phyloP scores from a whole-genome alignment of 2,888 invertebrate genomes.

The Doris montereyensis region DNA sequence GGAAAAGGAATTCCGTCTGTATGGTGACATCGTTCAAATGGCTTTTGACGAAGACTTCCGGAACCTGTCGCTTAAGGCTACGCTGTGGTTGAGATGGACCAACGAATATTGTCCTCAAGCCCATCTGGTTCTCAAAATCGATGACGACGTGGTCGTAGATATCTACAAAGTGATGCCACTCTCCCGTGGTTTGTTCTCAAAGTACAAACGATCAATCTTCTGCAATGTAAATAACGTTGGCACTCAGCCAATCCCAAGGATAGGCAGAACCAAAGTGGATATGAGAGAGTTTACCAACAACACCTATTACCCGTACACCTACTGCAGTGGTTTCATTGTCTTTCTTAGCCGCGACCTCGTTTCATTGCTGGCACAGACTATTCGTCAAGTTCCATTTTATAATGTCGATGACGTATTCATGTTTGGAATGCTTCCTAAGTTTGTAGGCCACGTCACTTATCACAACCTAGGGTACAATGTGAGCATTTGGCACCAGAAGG shows the following conservation, averaged over 20 bases:
- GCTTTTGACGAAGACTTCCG: constrained; percentile 21
- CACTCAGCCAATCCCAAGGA: constrained; percentile 20
- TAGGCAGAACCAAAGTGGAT: constrained; percentile 17
- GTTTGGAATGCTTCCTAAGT: constrained; percentile 27
- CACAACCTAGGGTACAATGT: constrained; percentile 26
- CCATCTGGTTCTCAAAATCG: constrained; percentile 16
- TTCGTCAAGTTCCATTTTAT: constrained; percentile 3
- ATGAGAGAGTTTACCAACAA: not conserved
- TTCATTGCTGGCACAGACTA: not conserved
- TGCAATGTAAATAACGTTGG: constrained; percentile 3
- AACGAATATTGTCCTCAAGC: constrained; percentile 5
- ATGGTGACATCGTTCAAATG: constrained; percentile 18
- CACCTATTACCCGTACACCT: constrained; percentile 14
- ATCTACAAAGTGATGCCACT: not conserved
- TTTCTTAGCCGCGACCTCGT: constrained; percentile 17
- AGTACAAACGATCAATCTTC: constrained; percentile 22
- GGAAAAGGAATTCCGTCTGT: not conserved
- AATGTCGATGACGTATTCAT: constrained; percentile 28
- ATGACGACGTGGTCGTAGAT: constrained; percentile 24
- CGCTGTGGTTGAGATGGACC: constrained; percentile 11
- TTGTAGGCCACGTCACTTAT: constrained; percentile 13
- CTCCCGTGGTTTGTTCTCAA: not conserved
- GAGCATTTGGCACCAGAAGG: constrained; percentile 20
- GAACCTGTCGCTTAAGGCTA: constrained; percentile 12
- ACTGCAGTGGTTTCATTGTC: constrained; percentile 26